Conservation (phyloP, 2,113 vertebrate genomes). For the Halcyon malimbica region DNA sequence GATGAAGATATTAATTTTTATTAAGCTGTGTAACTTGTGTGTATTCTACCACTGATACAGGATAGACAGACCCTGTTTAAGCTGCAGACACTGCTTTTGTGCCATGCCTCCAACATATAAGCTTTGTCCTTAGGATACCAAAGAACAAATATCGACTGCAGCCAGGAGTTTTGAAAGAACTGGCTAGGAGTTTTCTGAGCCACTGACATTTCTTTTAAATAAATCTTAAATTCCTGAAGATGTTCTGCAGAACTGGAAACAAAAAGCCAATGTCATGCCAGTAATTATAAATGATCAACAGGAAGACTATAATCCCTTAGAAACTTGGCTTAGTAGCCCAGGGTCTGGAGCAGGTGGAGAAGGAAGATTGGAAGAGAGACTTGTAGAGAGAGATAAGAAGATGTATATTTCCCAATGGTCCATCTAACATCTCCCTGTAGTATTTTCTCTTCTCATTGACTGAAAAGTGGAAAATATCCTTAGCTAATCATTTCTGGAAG, state of each 20-base stretch:
- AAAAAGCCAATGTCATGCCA: neutral
- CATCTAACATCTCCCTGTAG: slow-evolving; percentile 1
- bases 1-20: neutral
- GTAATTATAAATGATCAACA: slow-evolving; percentile 30
- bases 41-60: neutral
- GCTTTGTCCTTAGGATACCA: neutral
- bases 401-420: slow-evolving; percentile 21
- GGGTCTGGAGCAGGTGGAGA: neutral
- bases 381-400: neutral
- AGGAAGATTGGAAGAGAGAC: neutral
- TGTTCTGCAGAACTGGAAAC: neutral
- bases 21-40: neutral
- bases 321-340: neutral
- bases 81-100: neutral
- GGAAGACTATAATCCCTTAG: neutral
- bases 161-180: neutral
- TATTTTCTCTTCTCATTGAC: slow-evolving; percentile 34
- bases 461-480: slow-evolving; percentile 64
- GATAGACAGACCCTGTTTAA: neutral
- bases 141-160: neutral
- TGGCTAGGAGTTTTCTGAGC: neutral
- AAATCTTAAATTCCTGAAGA: neutral
- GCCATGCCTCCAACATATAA: neutral
- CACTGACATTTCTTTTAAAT: neutral
- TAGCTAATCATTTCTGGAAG: slow-evolving; percentile 66